Base-by-base conservation (phyloP, 1,140 invertebrate genomes). In the Cardiocondyla obscurior region DNA sequence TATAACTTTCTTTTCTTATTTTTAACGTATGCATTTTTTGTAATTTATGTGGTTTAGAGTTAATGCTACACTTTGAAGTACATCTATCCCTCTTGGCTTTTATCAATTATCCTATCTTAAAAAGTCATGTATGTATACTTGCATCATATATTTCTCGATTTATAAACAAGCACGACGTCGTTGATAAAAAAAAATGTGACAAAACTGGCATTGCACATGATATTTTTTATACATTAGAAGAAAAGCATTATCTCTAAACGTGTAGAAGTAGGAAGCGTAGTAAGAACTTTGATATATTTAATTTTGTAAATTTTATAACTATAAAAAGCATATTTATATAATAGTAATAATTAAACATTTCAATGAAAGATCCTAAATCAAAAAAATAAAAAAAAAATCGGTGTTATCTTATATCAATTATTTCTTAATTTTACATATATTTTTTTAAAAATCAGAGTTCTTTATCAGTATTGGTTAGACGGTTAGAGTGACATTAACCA, bases 171-270 rank as follows among this genome's bases (percentile, higher is more conserved):
- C 55, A 53, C 74, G 10, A 79, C 51, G 2, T 44, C 2, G 39
- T 55, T 77, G 22, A 3, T 28, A 65, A 22, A 77, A 39, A 3
- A 39, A 53, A 51, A 12, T 51, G 42, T 76, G 57, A 76, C 30
- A 0, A 64, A 76, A 76, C 62, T 62, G 72, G 28, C 39, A 51
- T 5, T 69, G 74, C 74, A 60, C 82, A 62, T 58, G 67, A 87
- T 58, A 70, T 36, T 67, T 33, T 36, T 25, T 25, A n/a, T n/a
- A 84, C 16, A 58, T 79, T 51, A 44, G 44, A 33, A 51, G 65
- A 36, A 76, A 87, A 89, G 88, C 88, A 89, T 89, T 89, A 89
- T 84, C 88, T 89, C 82, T 89, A 85, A 89, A 88, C 81, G 28
- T 57, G 22, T 87, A 51, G 33, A 79, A 79, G n/a, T 79, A 49